Evolutionary conservation across 1,140 invertebrate genomes (phyloP).

Genomic region (Stegodyphus mimosarum): DNA sequence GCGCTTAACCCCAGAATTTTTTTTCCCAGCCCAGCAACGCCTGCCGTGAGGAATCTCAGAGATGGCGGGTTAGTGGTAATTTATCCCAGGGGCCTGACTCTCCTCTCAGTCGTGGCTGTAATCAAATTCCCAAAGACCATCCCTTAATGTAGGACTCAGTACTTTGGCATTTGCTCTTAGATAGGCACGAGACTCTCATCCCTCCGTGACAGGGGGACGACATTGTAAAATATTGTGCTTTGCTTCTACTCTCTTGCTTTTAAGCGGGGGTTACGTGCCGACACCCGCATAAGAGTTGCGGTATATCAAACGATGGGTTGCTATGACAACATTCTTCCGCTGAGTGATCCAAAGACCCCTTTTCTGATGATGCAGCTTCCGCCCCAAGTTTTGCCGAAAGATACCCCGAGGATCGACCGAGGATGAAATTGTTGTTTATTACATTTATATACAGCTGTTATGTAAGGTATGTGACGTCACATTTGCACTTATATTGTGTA

Average conservation of each 20-base stretch:
- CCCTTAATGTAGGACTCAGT: conserved; percentile 45
- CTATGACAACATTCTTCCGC: conserved; percentile 5
- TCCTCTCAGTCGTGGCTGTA: neutral
- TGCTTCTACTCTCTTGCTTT: neutral
- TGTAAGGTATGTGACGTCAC: too few relatives aligned
- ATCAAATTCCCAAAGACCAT: conserved; percentile 41
- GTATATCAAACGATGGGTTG: conserved; percentile 50
- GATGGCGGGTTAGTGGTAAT: too few relatives aligned
- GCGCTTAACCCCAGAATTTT: too few relatives aligned
- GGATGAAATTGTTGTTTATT: too few relatives aligned
- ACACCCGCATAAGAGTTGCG: conserved; percentile 39
- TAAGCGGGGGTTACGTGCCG: conserved; percentile 14
- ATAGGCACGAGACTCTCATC: neutral
- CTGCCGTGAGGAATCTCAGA: too few relatives aligned
- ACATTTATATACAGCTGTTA: too few relatives aligned
- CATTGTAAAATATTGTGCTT: conserved; percentile 27
- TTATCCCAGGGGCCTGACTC: too few relatives aligned
- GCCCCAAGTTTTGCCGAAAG: too few relatives aligned
- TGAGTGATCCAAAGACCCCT: neutral
- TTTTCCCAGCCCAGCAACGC: too few relatives aligned
- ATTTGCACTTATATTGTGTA: too few relatives aligned
- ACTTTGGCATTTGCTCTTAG: conserved; percentile 17
- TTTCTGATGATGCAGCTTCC: conserved; percentile 28
- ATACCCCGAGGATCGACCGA: too few relatives aligned
- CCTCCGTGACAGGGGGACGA: neutral